Conservation (phyloP, 2,888 invertebrate genomes). For the Anticlea derivata region DNA sequence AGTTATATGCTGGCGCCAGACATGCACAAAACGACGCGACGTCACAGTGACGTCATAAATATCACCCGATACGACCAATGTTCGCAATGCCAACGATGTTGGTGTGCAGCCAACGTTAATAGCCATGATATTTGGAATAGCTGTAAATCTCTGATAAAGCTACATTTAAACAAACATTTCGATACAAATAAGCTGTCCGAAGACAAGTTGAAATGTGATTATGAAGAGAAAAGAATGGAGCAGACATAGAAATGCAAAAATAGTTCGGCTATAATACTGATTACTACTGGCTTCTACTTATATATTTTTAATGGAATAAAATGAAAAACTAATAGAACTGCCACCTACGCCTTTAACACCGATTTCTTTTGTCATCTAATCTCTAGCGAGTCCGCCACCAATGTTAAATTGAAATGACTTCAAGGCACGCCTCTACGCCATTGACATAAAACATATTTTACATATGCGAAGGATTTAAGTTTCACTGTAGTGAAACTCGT, state of each 20-base stretch:
- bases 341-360: no score
- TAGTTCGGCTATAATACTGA: no score
- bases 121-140: slow-evolving; percentile 54
- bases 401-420: not conserved
- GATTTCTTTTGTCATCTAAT: no score
- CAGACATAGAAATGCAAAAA: not conserved
- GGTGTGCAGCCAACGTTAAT: slow-evolving; percentile 64
- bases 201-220: slow-evolving; percentile 20
- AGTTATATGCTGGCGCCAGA: slow-evolving; percentile 29
- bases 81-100: slow-evolving; percentile 53
- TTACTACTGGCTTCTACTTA: no score
- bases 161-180: slow-evolving; percentile 53
- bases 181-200: slow-evolving; percentile 26
- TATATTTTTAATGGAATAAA: no score
- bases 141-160: slow-evolving; percentile 57
- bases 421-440: not conserved
- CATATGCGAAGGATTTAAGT: not conserved
- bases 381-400: no score
- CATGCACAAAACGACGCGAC: slow-evolving; percentile 20
- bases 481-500: not conserved
- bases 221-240: slow-evolving; percentile 13
- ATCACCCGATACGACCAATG: slow-evolving; percentile 41
- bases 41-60: slow-evolving; percentile 32
- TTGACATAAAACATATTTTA: not conserved
- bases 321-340: no score